phyloP scores from a whole-genome alignment of 1,140 invertebrate species.

The Trissolcus basalis region DNA sequence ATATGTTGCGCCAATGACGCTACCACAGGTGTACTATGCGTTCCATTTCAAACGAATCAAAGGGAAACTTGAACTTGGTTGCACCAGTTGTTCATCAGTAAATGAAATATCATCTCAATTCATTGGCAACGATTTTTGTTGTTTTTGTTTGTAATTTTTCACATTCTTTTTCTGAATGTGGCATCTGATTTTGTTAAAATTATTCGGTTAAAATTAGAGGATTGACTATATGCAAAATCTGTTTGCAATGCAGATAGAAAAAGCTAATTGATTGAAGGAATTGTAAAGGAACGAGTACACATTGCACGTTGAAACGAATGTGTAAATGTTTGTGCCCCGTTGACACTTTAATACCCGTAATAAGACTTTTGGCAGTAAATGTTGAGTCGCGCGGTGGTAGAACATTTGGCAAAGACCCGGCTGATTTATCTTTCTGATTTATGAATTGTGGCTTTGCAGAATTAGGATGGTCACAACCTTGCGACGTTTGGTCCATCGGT shows the following conservation, averaged over 20 bases:
- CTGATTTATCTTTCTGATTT: constrained; percentile 11
- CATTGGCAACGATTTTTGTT: no score
- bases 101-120: no score
- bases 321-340: neutral
- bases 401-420: neutral
- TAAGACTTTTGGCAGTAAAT: constrained; percentile 18
- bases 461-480: constrained; percentile 99
- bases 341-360: constrained; percentile 8
- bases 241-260: neutral
- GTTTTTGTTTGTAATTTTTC: no score
- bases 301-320: neutral
- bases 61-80: constrained; percentile 55
- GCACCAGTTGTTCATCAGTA: neutral
- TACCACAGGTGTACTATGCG: constrained; percentile 22
- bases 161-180: no score
- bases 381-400: neutral
- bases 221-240: no score
- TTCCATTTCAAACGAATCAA: constrained; percentile 34
- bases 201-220: no score
- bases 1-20: constrained; percentile 47
- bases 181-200: no score
- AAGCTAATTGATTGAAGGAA: neutral
- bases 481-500: constrained; percentile 99
- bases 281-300: neutral
- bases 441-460: constrained; percentile 79